phyloP scores from a whole-genome alignment of 2,797 vertebrate genomes.

The Ctenopoma multispine region DNA sequence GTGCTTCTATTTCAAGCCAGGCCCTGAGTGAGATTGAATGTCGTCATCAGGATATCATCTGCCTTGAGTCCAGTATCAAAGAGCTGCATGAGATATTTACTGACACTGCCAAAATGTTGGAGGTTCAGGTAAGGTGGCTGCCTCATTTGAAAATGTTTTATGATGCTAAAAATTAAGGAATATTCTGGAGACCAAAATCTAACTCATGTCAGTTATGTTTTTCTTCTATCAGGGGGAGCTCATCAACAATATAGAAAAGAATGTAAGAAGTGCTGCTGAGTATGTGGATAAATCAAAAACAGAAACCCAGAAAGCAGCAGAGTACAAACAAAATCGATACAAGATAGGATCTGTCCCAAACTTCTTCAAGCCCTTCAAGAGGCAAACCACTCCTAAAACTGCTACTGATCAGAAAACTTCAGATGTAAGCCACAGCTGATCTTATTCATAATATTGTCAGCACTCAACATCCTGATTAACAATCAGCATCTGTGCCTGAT shows the following conservation, averaged over 20 bases:
- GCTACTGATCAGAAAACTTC: constrained; percentile 25
- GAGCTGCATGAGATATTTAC: constrained; percentile 91
- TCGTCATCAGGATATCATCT: constrained; percentile 90
- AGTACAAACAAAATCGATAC: constrained; percentile 88
- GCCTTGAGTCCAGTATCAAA: constrained; percentile 89
- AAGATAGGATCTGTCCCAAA: constrained; percentile 82
- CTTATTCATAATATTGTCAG: constrained; percentile 24
- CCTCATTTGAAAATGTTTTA: background rate
- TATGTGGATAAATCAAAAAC: constrained; percentile 86
- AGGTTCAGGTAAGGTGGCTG: constrained; percentile 84
- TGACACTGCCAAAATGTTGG: constrained; percentile 90
- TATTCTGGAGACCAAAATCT: background rate
- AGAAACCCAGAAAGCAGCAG: constrained; percentile 86
- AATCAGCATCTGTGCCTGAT: constrained; percentile 17
- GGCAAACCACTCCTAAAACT: constrained; percentile 23
- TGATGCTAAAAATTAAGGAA: background rate
- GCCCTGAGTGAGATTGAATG: constrained; percentile 92
- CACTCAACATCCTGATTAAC: constrained; percentile 13
- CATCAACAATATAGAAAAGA: constrained; percentile 94
- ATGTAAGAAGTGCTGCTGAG: constrained; percentile 85
- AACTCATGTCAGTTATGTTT: background rate
- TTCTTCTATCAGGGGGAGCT: constrained; percentile 87
- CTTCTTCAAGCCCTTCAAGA: constrained; percentile 72
- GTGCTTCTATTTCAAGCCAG: constrained; percentile 83
- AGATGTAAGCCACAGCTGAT: constrained; percentile 28